phyloP scores from a whole-genome alignment of 2,797 vertebrate species.

The Taenioides sp. region DNA sequence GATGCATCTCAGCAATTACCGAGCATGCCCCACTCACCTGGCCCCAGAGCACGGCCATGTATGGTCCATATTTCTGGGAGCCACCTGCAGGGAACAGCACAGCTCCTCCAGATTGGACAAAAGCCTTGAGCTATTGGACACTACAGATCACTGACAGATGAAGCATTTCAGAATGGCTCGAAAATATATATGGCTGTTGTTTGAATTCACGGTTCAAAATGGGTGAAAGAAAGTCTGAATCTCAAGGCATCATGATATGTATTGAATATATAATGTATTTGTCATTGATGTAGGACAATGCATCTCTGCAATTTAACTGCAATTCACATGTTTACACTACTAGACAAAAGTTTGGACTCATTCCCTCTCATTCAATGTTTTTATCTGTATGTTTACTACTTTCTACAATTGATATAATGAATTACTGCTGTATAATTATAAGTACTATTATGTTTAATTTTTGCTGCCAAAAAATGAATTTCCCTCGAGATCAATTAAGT shows the following conservation, averaged over 20 bases:
- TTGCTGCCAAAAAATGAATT: no score
- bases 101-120: conserved; percentile 1
- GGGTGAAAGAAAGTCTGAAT: background rate
- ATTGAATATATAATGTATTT: background rate
- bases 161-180: background rate
- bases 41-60: conserved; percentile 9
- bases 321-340: background rate
- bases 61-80: conserved; percentile 9
- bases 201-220: background rate
- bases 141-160: conserved; percentile 8
- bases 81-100: conserved; percentile 4
- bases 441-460: no score
- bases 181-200: background rate
- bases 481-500: no score
- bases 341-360: no score
- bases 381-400: no score
- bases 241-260: background rate
- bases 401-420: no score
- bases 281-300: background rate
- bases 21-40: conserved; percentile 15
- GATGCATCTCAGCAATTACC: conserved; percentile 29
- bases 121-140: conserved; percentile 7
- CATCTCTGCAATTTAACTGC: background rate
- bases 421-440: no score
- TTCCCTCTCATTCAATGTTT: no score